These are phyloP conservation scores for Anthopleura xanthogrammica DNA, from an alignment of 92 coral and sea anemone species.

Conservation along the genomic window DNA sequence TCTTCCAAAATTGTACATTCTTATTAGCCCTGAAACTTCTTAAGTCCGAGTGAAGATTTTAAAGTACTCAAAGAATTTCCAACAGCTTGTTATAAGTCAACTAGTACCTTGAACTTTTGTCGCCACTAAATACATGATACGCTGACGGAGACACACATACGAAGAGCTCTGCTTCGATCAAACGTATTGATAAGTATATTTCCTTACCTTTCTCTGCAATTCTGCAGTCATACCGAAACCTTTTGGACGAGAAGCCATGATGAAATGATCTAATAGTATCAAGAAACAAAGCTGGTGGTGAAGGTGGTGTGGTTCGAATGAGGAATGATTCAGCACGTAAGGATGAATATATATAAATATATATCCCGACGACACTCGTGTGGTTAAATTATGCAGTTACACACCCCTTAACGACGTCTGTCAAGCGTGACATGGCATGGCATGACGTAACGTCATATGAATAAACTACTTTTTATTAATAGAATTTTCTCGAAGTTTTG, in stretches of 20 bases:
- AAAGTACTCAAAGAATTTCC: background rate
- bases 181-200: background rate
- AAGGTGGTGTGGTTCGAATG: background rate
- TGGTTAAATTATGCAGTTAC: background rate
- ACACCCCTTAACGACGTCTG: conserved; percentile 24
- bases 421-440: background rate
- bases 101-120: conserved; percentile 2
- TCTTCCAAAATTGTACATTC: conserved; percentile 3
- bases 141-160: background rate
- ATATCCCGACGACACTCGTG: background rate
- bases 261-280: background rate
- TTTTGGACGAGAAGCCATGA: conserved; percentile 84
- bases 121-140: background rate
- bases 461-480: too few species aligned
- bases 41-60: background rate
- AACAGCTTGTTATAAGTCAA: background rate
- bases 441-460: conserved; percentile 5
- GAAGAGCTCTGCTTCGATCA: too few species aligned
- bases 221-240: conserved; percentile 92
- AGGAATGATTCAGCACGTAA: background rate
- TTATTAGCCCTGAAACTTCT: background rate
- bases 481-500: too few species aligned
- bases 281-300: background rate
- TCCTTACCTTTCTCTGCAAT: conserved; percentile 60
- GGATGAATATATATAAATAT: background rate